Percentiles rank a stretch among this genome's conserved stretches.
phyloP scores from a whole-genome alignment of 1,140 invertebrate genomes.

The Neodiprion fabricii region DNA sequence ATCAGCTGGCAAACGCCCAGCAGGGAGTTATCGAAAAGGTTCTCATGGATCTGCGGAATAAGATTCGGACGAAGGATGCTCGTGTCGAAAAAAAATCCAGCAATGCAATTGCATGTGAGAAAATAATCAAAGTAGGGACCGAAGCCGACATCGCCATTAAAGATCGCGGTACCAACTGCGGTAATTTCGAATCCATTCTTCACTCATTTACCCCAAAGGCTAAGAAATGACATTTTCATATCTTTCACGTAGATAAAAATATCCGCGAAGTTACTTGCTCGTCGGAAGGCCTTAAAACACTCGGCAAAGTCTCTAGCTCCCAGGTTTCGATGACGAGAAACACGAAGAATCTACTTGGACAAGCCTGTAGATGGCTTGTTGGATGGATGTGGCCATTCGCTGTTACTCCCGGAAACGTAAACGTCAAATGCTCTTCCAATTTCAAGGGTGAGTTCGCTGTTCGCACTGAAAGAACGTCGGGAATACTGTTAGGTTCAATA shows the following conservation, averaged over 20 bases:
- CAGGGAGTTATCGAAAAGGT: slow-evolving; percentile 68
- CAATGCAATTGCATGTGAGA: neutral
- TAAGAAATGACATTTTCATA: neutral
- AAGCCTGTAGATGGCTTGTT: slow-evolving; percentile 35
- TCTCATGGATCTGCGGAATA: slow-evolving; percentile 57
- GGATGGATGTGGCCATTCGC: slow-evolving; percentile 32
- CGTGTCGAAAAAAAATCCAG: neutral
- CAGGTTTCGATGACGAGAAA: slow-evolving; percentile 18
- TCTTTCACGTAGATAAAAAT: neutral
- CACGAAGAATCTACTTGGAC: slow-evolving; percentile 29
- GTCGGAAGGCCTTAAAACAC: slow-evolving; percentile 33
- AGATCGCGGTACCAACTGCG: neutral
- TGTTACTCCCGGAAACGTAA: neutral
- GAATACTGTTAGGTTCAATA: no score
- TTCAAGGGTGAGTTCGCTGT: no score
- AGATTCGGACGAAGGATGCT: slow-evolving; percentile 19
- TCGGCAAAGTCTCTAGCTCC: slow-evolving; percentile 13
- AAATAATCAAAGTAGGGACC: neutral
- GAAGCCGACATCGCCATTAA: neutral
- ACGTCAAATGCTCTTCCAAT: no score
- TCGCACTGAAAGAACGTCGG: no score
- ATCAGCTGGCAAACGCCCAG: slow-evolving; percentile 65
- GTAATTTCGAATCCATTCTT: neutral
- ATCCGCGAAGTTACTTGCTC: neutral
- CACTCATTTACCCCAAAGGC: neutral